A percentile compares a stretch with the other conserved stretches of the same genome.
Conservation (phyloP, 2,113 vertebrate species). For the Tapirus terrestris region DNA sequence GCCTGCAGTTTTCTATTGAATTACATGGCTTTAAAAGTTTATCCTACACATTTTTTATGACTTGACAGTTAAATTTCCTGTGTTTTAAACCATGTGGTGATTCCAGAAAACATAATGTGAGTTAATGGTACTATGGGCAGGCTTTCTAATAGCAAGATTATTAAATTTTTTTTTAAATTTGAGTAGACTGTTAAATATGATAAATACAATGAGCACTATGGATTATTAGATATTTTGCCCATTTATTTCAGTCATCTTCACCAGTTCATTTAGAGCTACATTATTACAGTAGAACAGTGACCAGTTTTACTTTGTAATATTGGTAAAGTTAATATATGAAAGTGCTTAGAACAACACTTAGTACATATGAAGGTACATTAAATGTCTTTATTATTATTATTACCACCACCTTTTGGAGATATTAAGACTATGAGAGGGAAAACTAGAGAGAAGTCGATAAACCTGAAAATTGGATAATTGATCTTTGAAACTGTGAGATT, state of each 20-base stretch:
- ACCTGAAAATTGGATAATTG: constrained; percentile 39
- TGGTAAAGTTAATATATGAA: constrained; percentile 5
- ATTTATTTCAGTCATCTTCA: constrained; percentile 5
- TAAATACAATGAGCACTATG: background rate
- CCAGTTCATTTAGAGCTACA: background rate
- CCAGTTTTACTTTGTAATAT: constrained; percentile 15
- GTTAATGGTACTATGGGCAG: background rate
- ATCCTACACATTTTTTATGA: background rate
- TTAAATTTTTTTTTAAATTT: background rate
- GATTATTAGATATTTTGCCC: constrained; percentile 28
- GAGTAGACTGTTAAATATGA: background rate
- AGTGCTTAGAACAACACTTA: background rate
- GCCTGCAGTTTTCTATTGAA: background rate
- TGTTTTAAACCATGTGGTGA: constrained; percentile 29
- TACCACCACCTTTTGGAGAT: background rate
- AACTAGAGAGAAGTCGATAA: constrained; percentile 35
- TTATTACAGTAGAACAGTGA: background rate
- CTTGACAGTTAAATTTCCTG: constrained; percentile 24
- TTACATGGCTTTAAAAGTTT: background rate
- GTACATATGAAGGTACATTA: background rate
- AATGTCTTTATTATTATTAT: background rate
- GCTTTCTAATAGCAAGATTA: constrained; percentile 33
- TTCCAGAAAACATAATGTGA: background rate
- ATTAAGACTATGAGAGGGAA: background rate
- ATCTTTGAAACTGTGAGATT: background rate